phyloP scores from a whole-genome alignment of 2,113 vertebrate genomes.

The Uria lomvia region DNA sequence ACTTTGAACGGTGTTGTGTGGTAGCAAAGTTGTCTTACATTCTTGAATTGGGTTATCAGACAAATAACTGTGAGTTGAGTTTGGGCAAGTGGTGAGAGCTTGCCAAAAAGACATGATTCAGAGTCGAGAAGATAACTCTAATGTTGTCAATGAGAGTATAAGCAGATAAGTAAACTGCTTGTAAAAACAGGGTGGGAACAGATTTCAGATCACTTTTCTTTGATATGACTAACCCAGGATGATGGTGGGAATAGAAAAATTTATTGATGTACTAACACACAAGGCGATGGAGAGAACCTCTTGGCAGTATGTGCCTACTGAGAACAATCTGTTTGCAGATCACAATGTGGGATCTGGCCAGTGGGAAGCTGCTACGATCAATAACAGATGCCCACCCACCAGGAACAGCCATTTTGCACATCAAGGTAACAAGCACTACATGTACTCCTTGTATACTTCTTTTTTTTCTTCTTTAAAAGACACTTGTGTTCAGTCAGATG shows the following conservation, averaged over 20 bases:
- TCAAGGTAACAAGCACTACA: conserved; percentile 81
- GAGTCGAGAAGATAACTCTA: neutral
- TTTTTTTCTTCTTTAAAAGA: neutral
- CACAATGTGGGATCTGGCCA: conserved; percentile 98
- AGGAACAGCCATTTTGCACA: conserved; percentile 92
- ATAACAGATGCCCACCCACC: conserved; percentile 97
- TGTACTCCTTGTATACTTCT: neutral
- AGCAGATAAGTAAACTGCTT: neutral
- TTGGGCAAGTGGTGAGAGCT: neutral
- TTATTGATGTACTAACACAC: fast-evolving
- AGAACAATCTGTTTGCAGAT: conserved; percentile 80
- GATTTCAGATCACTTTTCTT: neutral
- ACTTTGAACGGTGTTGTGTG: neutral
- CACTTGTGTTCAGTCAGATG: neutral
- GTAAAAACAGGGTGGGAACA: neutral
- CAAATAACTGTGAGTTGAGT: neutral
- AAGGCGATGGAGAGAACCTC: neutral
- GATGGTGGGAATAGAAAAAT: neutral
- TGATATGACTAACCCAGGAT: neutral
- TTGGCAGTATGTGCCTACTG: neutral
- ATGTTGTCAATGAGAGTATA: fast-evolving
- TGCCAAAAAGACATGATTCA: neutral
- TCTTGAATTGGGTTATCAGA: neutral
- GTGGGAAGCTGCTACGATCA: conserved; percentile 92
- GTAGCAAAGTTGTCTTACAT: neutral